Conservation (phyloP, 2,888 invertebrate species). For the Rotaria magnacalcarata region DNA sequence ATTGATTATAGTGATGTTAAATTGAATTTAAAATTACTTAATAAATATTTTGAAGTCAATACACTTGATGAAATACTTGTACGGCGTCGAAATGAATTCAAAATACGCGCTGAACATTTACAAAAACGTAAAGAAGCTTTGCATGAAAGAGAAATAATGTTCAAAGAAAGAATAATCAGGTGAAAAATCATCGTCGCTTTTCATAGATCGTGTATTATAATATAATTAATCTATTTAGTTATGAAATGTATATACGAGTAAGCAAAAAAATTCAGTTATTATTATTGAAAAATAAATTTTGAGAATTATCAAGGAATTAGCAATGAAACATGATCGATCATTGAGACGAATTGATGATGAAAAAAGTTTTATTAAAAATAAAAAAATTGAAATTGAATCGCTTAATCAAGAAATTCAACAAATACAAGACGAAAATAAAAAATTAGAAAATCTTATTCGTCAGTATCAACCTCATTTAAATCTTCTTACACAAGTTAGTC, state of each 20-base stretch:
- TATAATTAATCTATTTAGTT: neutral
- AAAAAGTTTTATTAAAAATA: neutral
- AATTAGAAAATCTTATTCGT: neutral
- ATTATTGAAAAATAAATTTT: neutral
- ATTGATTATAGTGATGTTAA: neutral
- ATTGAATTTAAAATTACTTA: neutral
- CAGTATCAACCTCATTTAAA: conserved; percentile 4
- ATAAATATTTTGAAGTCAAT: neutral
- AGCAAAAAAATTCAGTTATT: neutral
- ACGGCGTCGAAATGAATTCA: neutral
- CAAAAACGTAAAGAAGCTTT: conserved; percentile 3
- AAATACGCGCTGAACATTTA: neutral
- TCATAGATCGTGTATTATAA: too few relatives aligned
- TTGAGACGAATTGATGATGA: conserved; percentile 4
- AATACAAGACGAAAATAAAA: neutral
- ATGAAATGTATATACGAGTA: conserved; percentile 32
- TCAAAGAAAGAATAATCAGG: conserved; percentile 13
- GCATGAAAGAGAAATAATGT: conserved; percentile 23
- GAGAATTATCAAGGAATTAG: neutral
- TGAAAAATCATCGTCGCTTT: neutral
- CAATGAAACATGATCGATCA: conserved; percentile 18
- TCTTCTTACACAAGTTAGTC: neutral
- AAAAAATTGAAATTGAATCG: neutral
- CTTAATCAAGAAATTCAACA: neutral
- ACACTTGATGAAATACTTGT: neutral